These are phyloP conservation scores for Sipunculus nudus DNA, from an alignment of 2,888 invertebrate genomes.

Conservation along the genomic window DNA sequence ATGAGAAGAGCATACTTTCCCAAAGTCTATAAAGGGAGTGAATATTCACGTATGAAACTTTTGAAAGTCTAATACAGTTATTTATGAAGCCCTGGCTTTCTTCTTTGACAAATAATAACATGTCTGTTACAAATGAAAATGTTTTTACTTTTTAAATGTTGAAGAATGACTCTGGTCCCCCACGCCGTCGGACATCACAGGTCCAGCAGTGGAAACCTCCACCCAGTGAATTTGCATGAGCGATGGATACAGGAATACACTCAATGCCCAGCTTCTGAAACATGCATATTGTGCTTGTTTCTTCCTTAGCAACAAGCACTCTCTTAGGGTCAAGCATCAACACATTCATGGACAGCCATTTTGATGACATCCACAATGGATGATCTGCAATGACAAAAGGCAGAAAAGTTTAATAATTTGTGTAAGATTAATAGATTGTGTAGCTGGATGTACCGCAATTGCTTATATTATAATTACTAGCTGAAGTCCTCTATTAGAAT, in stretches of 20 bases:
- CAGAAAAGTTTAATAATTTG: too few species aligned
- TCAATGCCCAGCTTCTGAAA: constrained; percentile 26
- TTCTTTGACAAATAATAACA: too few species aligned
- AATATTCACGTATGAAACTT: too few species aligned
- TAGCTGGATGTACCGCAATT: too few species aligned
- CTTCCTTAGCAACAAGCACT: constrained; percentile 32
- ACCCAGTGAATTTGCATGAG: constrained; percentile 32
- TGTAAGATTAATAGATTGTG: too few species aligned
- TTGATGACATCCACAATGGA: constrained; percentile 28
- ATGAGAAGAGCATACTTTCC: too few species aligned
- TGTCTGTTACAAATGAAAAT: too few species aligned
- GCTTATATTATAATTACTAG: too few species aligned
- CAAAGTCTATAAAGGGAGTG: too few species aligned
- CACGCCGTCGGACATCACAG: constrained; percentile 32
- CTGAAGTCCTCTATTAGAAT: too few species aligned
- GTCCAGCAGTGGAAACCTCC: constrained; percentile 46
- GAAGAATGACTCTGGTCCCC: constrained; percentile 37
- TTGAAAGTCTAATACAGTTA: too few species aligned
- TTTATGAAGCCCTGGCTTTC: too few species aligned
- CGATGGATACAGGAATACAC: constrained; percentile 22
- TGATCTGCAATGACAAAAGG: constrained; percentile 15
- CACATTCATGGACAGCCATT: constrained; percentile 40
- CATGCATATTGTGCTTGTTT: constrained; percentile 23
- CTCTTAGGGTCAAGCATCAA: constrained; percentile 38
- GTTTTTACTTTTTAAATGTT: constrained; percentile 16